Conservation (phyloP, 1,140 invertebrate species). For the Manduca sexta region DNA sequence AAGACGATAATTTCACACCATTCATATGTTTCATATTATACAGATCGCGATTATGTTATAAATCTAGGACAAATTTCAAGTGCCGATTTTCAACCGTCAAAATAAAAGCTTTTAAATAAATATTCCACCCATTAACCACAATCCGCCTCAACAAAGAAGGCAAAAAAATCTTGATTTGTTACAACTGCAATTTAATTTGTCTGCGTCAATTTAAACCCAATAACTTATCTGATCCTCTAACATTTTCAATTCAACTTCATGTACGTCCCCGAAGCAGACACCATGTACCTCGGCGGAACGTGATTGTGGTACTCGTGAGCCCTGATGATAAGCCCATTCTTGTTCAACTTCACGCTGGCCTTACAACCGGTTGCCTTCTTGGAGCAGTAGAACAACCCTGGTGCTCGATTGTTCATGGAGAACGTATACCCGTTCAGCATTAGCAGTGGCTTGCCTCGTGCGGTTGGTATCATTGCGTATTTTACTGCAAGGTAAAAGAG, state of each 20-base stretch:
- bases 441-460: constrained; percentile 20
- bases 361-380: constrained; percentile 30
- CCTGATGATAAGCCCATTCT: constrained; percentile 18
- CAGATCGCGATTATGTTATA: too few species aligned
- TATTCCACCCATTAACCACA: too few species aligned
- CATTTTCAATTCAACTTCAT: constrained; percentile 7
- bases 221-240: too few species aligned
- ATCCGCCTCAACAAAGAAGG: too few species aligned
- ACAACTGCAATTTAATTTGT: too few species aligned
- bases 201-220: too few species aligned
- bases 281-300: constrained; percentile 28
- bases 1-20: too few species aligned
- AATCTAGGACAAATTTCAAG: too few species aligned
- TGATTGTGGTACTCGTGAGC: constrained; percentile 27
- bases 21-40: too few species aligned
- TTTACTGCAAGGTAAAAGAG: neutral
- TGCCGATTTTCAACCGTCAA: too few species aligned
- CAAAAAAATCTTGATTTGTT: too few species aligned
- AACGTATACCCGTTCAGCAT: constrained; percentile 24
- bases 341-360: constrained; percentile 28
- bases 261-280: constrained; percentile 13
- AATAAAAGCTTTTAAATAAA: too few species aligned
- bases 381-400: constrained; percentile 38
- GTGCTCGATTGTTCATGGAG: neutral
- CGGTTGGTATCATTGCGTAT: constrained; percentile 22